A percentile compares a stretch with the other conserved stretches of the same genome.
These are phyloP conservation scores for Dipodomys spectabilis DNA, from an alignment of 2,113 vertebrate genomes.

Conservation along the genomic window DNA sequence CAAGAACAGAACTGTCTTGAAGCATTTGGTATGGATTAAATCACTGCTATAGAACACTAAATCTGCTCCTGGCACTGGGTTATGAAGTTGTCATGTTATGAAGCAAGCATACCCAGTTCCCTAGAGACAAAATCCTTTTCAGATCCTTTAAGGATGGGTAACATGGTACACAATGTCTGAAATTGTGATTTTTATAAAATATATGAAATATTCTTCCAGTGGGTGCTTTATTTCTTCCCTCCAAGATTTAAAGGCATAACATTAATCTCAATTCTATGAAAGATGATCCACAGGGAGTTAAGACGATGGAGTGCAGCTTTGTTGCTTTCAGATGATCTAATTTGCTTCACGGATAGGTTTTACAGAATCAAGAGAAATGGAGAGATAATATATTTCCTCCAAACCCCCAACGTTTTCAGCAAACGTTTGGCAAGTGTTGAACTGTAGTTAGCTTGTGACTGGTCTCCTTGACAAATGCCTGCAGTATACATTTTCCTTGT, in stretches of 20 bases:
- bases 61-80: slow-evolving; percentile 26
- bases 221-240: background rate
- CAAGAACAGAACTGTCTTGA: background rate
- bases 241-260: background rate
- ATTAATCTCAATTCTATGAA: slow-evolving; percentile 65
- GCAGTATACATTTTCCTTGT: background rate
- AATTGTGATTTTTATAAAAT: slow-evolving; percentile 20
- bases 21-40: slow-evolving; percentile 54
- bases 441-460: background rate
- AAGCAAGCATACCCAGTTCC: background rate
- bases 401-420: slow-evolving; percentile 15
- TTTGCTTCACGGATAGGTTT: slow-evolving; percentile 48
- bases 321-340: slow-evolving; percentile 56
- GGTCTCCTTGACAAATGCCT: background rate
- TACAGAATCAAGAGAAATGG: slow-evolving; percentile 41
- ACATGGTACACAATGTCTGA: background rate
- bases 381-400: slow-evolving; percentile 46
- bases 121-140: background rate
- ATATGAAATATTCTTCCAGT: slow-evolving; percentile 51
- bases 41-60: background rate
- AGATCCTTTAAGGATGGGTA: slow-evolving; percentile 8
- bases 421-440: slow-evolving; percentile 47
- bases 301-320: slow-evolving; percentile 53
- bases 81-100: slow-evolving; percentile 45
- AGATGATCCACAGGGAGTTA: slow-evolving; percentile 22